Evolutionary conservation across 2,888 invertebrate genomes (phyloP).

Genomic region (Glyphotaelius pellucidus): DNA sequence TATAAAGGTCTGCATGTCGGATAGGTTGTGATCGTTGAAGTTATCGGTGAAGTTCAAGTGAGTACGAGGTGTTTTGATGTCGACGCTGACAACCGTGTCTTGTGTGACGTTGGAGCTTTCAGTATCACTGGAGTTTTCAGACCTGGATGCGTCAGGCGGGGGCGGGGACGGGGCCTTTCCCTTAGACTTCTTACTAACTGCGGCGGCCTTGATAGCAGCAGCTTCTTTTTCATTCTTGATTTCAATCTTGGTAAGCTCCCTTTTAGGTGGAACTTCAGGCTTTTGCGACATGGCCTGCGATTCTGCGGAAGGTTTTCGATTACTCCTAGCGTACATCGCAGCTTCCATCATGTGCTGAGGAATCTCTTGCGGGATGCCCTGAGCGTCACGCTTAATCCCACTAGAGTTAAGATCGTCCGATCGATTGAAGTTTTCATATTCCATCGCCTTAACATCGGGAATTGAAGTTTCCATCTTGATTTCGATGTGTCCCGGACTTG

Average conservation of each 20-base stretch:
- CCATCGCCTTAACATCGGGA: constrained; percentile 66
- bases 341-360: constrained; percentile 85
- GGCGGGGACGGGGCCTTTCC: constrained; percentile 87
- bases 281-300: constrained; percentile 68
- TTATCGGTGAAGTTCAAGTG: constrained; percentile 69
- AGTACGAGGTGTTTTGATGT: constrained; percentile 32
- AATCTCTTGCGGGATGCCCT: constrained; percentile 83
- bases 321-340: constrained; percentile 82
- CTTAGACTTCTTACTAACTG: constrained; percentile 78
- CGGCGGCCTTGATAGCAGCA: constrained; percentile 71
- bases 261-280: constrained; percentile 67
- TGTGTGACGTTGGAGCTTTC: constrained; percentile 54
- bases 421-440: constrained; percentile 71
- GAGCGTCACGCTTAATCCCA: constrained; percentile 79
- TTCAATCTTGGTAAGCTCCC: constrained; percentile 54
- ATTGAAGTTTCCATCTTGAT: constrained; percentile 60
- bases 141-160: constrained; percentile 79
- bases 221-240: constrained; percentile 65
- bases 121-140: constrained; percentile 67
- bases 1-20: constrained; percentile 72
- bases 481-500: constrained; percentile 57
- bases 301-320: constrained; percentile 79
- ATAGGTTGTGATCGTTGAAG: constrained; percentile 72
- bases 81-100: constrained; percentile 55
- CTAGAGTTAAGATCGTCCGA: constrained; percentile 76